phyloP scores from a whole-genome alignment of 1,140 invertebrate species.

The Chelonus insularis region DNA sequence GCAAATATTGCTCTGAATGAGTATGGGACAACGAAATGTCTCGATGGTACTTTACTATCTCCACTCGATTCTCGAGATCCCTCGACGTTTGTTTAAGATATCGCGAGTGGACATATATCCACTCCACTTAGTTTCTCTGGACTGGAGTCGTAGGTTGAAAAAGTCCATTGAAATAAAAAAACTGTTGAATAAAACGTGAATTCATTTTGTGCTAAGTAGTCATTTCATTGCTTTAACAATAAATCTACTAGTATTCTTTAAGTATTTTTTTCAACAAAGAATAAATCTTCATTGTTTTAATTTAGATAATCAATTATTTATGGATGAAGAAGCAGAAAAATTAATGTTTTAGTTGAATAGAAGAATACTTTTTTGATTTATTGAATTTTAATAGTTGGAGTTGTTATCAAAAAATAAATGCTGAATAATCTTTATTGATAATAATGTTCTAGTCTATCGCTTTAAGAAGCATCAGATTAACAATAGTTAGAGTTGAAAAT shows the following conservation, averaged over 20 bases:
- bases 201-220: neutral
- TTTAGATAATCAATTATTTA: no score
- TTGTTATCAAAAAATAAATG: no score
- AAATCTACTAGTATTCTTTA: no score
- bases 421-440: no score
- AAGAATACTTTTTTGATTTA: no score
- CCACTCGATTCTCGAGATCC: constrained; percentile 39
- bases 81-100: constrained; percentile 44
- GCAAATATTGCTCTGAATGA: constrained; percentile 47
- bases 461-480: neutral
- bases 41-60: constrained; percentile 31
- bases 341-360: no score
- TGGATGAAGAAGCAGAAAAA: no score
- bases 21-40: constrained; percentile 30
- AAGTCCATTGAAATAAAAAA: neutral
- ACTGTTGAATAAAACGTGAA: neutral
- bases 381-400: no score
- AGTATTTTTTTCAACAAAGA: no score
- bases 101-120: constrained; percentile 18
- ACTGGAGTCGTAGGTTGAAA: neutral
- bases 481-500: neutral
- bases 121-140: constrained; percentile 35
- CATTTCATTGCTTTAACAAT: neutral
- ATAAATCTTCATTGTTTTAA: no score
- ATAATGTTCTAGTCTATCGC: no score